These are phyloP conservation scores for Danionella cerebrum DNA, from an alignment of 2,113 vertebrate species.

Conservation along the genomic window DNA sequence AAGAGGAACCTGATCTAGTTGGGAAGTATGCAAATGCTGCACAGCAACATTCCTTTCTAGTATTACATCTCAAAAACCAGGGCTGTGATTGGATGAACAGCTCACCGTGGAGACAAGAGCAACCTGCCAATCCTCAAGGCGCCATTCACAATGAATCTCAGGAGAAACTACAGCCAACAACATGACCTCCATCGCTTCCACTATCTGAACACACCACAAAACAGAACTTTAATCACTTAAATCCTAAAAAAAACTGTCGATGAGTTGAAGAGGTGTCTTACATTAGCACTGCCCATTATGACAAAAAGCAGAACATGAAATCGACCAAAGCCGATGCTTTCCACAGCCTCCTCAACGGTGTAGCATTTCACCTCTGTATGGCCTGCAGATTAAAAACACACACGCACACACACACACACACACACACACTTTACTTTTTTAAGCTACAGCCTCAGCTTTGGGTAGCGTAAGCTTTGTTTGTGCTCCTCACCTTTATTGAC, in stretches of 20 bases:
- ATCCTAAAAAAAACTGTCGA: not conserved
- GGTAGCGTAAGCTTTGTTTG: not conserved
- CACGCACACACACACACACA: no score
- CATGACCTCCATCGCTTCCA: conserved; percentile 97
- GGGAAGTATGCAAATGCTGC: not conserved
- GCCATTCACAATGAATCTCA: conserved; percentile 87
- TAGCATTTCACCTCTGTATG: conserved; percentile 66
- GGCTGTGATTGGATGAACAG: conserved; percentile 28
- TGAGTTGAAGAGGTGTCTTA: conserved; percentile 49
- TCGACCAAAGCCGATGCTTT: conserved; percentile 82
- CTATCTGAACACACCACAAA: conserved; percentile 62
- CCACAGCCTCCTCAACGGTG: conserved; percentile 85
- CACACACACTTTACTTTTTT: no score
- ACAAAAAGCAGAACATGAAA: conserved; percentile 85
- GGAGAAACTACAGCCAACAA: conserved; percentile 85
- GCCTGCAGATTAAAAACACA: not conserved
- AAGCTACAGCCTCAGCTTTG: no score
- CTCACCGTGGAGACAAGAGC: conserved; percentile 91
- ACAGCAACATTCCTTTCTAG: not conserved
- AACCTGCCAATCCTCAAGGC: conserved; percentile 86
- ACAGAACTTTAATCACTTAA: not conserved
- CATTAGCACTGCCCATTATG: conserved; percentile 88
- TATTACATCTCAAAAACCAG: not conserved
- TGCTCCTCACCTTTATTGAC: not conserved
- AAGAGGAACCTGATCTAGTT: not conserved